Evolutionary conservation across 2,797 vertebrate species (phyloP).

Genomic region (Margarornis squamiger): DNA sequence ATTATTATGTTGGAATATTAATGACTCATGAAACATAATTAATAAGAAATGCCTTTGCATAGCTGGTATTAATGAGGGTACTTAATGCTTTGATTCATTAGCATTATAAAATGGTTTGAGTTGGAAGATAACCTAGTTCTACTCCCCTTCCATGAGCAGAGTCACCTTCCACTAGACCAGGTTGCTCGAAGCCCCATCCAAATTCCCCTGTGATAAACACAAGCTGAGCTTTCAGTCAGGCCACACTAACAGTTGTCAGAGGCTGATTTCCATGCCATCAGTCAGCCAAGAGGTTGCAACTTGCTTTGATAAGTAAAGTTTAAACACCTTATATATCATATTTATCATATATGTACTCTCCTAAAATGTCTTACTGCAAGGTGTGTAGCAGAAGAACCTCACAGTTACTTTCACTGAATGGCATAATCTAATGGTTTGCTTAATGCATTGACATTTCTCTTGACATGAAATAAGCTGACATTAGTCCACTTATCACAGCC

Average conservation of each 20-base stretch:
- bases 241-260: background rate
- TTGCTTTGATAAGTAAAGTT: background rate
- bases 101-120: background rate
- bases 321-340: background rate
- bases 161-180: background rate
- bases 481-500: background rate
- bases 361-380: background rate
- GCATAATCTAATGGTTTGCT: background rate
- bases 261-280: background rate
- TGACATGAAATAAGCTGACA: background rate
- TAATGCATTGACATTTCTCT: background rate
- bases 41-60: background rate
- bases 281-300: background rate
- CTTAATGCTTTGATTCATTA: background rate
- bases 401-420: background rate
- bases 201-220: background rate
- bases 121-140: background rate
- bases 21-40: background rate
- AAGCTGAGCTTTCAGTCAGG: background rate
- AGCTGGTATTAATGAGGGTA: background rate
- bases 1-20: background rate
- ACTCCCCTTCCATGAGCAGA: rapidly evolving
- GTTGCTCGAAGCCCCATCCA: background rate
- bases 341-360: background rate
- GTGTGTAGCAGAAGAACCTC: background rate